A percentile compares a stretch with the other conserved stretches of the same genome.
Conservation (phyloP, 2,888 invertebrate genomes). For the Cylloceria caligata region DNA sequence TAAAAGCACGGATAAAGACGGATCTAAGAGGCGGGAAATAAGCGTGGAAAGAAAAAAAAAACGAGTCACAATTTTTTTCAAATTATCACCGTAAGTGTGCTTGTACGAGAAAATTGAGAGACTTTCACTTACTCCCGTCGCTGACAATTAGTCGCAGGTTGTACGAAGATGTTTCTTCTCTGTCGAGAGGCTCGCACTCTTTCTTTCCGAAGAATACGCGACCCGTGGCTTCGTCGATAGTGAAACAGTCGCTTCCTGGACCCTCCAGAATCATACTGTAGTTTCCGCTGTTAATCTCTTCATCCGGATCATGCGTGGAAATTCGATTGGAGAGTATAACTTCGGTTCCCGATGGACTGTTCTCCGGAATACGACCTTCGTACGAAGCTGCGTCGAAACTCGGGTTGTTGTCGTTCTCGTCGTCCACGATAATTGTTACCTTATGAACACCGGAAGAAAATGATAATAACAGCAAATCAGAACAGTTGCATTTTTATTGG, state of each 20-base stretch:
- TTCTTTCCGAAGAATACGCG: constrained; percentile 86
- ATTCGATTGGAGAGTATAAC: constrained; percentile 90
- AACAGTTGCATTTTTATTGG: background rate
- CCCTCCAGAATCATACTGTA: constrained; percentile 90
- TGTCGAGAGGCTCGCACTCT: constrained; percentile 87
- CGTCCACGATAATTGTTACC: constrained; percentile 91
- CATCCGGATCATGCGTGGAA: constrained; percentile 90
- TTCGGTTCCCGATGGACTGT: constrained; percentile 89
- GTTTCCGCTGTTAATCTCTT: constrained; percentile 87
- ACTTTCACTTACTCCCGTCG: constrained; percentile 86
- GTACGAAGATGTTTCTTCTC: constrained; percentile 90
- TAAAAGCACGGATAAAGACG: constrained; percentile 6
- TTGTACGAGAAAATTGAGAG: constrained; percentile 34
- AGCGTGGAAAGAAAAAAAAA: constrained; percentile 26
- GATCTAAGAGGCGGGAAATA: background rate
- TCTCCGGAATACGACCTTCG: constrained; percentile 92
- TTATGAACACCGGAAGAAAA: constrained; percentile 11
- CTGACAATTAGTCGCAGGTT: constrained; percentile 90
- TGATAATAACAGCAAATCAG: background rate
- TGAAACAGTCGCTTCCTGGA: constrained; percentile 91
- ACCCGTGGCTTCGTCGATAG: constrained; percentile 88
- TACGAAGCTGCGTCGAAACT: constrained; percentile 90
- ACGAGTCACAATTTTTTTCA: constrained; percentile 11
- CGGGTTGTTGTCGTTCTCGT: constrained; percentile 95
- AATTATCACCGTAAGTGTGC: background rate